Base-by-base conservation (phyloP, 2,113 vertebrate genomes). In the Sturnus vulgaris region DNA sequence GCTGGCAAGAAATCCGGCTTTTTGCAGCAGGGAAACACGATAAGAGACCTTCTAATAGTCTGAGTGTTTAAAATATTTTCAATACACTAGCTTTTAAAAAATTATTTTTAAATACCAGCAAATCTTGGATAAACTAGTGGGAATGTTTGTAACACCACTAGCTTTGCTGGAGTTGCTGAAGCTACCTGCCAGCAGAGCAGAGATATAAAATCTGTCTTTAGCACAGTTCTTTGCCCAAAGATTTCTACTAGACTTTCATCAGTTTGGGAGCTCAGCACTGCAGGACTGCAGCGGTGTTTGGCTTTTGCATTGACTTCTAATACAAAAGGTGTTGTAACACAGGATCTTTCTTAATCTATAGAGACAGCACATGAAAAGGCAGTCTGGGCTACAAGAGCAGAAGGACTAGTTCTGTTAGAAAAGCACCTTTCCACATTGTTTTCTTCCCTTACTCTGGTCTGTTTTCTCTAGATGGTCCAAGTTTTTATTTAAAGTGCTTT, bases 401-500 rank as follows among this genome's bases (percentile, higher is more conserved):
- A 59, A 90, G 75, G 77, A 88, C 86, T 84, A 86, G 83, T 95
- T 95, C 88, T 92, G 75, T 91, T 90, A 93, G 80, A 96, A 95
- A 96, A 94, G 52, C 80, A 95, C 93, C 72, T 96, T 95, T 96
- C 79, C 78, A 24, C 61, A 46, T 77, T 63, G 64, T 95, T 97
- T 70, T 90, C 86, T 97, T 90, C 42, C 71, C 87, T 88, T 95
- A 61, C 78, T 95, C 82, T 66, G 60, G 19, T 68, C 82, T 96
- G 57, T 95, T 96, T 97, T 97, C 88, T 96, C 69, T 92, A 82
- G 73, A 94, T 87, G 86, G 89, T 96, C 93, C 91, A 95, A 77
- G 68, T 96, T 82, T 97, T 97, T 97, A 90, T 97, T 96, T 92
- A 89, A 97, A 97, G 95, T 92, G 73, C 90, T 97, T 97, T 96